These are phyloP conservation scores for Drosophila pectinifera DNA, from an alignment of 1,140 invertebrate species.

Conservation along the genomic window DNA sequence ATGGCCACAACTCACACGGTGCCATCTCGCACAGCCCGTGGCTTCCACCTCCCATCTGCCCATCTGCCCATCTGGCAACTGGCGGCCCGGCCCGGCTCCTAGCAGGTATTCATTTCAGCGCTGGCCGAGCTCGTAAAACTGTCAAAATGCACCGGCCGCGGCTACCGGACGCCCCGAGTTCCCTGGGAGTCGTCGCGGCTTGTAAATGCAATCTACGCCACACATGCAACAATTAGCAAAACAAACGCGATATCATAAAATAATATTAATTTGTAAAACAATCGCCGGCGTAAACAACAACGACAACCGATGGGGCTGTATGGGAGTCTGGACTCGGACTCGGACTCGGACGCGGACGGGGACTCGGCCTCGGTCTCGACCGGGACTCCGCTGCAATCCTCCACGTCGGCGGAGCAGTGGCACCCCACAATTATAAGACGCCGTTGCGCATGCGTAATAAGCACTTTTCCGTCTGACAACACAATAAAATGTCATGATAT, in stretches of 20 bases:
- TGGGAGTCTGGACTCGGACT: slow-evolving; percentile 11
- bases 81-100: not conserved
- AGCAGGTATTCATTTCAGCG: slow-evolving; percentile 79
- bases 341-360: too few relatives aligned
- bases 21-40: slow-evolving; percentile 18
- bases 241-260: slow-evolving; percentile 84
- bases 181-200: slow-evolving; percentile 26
- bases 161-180: slow-evolving; percentile 57
- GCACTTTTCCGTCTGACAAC: slow-evolving; percentile 85
- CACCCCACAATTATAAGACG: slow-evolving; percentile 80
- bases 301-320: slow-evolving; percentile 52
- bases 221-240: slow-evolving; percentile 85
- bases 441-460: slow-evolving; percentile 84
- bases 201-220: slow-evolving; percentile 81
- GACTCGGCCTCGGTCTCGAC: not conserved
- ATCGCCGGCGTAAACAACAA: slow-evolving; percentile 76
- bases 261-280: slow-evolving; percentile 85
- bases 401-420: slow-evolving; percentile 53
- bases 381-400: slow-evolving; percentile 44
- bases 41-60: slow-evolving; percentile 2
- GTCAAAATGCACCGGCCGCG: slow-evolving; percentile 81
- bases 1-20: slow-evolving; percentile 72
- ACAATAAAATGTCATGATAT: slow-evolving; percentile 85
- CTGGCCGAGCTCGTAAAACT: slow-evolving; percentile 79
- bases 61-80: slow-evolving; percentile 11